These are phyloP conservation scores for Prorops nasuta DNA, from an alignment of 1,140 invertebrate genomes.

Conservation along the genomic window DNA sequence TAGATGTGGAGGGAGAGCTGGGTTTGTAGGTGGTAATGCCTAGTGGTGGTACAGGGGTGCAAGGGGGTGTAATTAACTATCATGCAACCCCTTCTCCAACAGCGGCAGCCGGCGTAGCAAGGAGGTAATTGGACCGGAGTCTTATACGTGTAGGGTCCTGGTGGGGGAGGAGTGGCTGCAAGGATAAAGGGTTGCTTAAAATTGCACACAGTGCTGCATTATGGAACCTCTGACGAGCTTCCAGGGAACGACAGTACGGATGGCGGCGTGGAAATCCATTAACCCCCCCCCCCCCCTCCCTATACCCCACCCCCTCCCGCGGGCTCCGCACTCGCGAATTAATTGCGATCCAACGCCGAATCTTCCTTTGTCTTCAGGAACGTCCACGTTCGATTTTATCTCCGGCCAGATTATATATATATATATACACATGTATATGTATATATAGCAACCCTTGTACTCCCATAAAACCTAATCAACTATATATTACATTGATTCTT, in stretches of 20 bases:
- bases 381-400: too few species aligned
- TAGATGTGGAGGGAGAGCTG: constrained; percentile 24
- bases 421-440: constrained; percentile 22
- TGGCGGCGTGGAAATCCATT: constrained; percentile 37
- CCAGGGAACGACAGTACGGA: constrained; percentile 31
- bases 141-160: constrained; percentile 44
- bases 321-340: background rate
- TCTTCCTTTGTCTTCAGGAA: background rate
- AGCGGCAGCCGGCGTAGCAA: constrained; percentile 50
- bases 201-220: constrained; percentile 55
- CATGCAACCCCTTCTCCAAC: constrained; percentile 52
- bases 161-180: constrained; percentile 18
- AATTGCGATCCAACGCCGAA: background rate
- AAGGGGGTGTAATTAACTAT: constrained; percentile 57
- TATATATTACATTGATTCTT: too few species aligned
- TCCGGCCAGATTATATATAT: too few species aligned
- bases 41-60: background rate
- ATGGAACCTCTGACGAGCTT: constrained; percentile 53
- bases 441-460: too few species aligned
- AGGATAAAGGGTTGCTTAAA: constrained; percentile 56
- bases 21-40: constrained; percentile 17
- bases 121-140: constrained; percentile 57
- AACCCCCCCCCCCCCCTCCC: constrained; percentile 30
- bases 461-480: too few species aligned
- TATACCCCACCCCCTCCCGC: background rate